Conservation (phyloP, 2,797 vertebrate genomes). For the Moxostoma hubbsi region DNA sequence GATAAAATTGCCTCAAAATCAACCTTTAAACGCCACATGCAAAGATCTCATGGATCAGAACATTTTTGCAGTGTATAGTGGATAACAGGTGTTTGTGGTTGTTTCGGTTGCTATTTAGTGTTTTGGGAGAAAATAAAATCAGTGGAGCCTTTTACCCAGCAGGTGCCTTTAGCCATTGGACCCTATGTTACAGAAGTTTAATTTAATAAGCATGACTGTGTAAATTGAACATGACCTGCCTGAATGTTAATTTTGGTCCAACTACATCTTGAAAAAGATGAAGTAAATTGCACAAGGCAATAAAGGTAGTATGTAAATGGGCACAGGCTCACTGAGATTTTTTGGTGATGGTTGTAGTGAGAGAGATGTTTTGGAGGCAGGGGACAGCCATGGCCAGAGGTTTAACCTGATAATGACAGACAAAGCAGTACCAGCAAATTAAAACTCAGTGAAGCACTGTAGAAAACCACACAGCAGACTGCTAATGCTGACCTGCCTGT, state of each 20-base stretch:
- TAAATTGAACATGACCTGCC: too few relatives aligned
- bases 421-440: constrained; percentile 57
- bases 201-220: too few relatives aligned
- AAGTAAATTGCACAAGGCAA: neutral
- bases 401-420: constrained; percentile 51
- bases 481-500: constrained; percentile 54
- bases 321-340: constrained; percentile 5
- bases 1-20: too few relatives aligned
- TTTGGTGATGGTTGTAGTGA: neutral
- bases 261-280: neutral
- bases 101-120: too few relatives aligned
- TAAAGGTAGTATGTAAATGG: constrained; percentile 28
- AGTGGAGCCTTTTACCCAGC: too few relatives aligned
- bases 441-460: constrained; percentile 64
- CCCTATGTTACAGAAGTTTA: too few relatives aligned
- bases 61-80: too few relatives aligned
- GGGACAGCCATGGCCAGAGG: constrained; percentile 48
- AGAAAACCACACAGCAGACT: constrained; percentile 53
- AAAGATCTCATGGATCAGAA: too few relatives aligned
- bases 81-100: too few relatives aligned
- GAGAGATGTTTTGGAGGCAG: constrained; percentile 23
- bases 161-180: too few relatives aligned
- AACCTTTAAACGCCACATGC: too few relatives aligned
- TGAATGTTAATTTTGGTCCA: neutral
- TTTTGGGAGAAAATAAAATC: too few relatives aligned